Evolutionary conservation across 2,113 vertebrate species (phyloP).

Genomic region (Gila orcuttii): DNA sequence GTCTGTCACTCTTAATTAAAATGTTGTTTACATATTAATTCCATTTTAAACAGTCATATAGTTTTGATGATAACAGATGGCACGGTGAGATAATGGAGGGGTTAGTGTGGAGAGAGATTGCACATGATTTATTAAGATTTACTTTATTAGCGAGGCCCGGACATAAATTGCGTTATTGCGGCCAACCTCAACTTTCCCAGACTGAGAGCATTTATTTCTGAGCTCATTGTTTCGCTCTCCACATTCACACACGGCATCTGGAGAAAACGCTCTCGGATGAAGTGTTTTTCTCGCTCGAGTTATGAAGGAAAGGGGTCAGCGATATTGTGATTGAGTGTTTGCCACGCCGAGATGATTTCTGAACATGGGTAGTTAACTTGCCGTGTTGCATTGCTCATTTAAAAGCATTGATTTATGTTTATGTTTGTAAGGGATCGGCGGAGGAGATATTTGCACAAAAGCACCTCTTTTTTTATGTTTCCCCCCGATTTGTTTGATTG

Average conservation of each 20-base stretch:
- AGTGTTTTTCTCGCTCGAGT: constrained; percentile 53
- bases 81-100: constrained; percentile 86
- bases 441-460: constrained; percentile 19
- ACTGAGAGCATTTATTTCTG: constrained; percentile 75
- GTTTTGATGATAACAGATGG: constrained; percentile 98
- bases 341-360: constrained; percentile 36
- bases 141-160: constrained; percentile 90
- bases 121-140: constrained; percentile 97
- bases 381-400: constrained; percentile 23
- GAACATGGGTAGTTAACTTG: constrained; percentile 27
- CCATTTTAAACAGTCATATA: constrained; percentile 98
- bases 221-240: constrained; percentile 71
- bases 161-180: constrained; percentile 80
- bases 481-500: constrained; percentile 22
- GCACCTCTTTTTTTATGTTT: neutral
- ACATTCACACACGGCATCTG: constrained; percentile 57
- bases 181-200: constrained; percentile 75
- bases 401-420: constrained; percentile 44
- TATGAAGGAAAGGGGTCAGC: constrained; percentile 54
- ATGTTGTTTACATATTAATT: constrained; percentile 99
- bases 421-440: constrained; percentile 9
- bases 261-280: constrained; percentile 42
- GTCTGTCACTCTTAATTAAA: constrained; percentile 99
- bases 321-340: constrained; percentile 36
- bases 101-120: constrained; percentile 87